Evolutionary conservation across 2,888 invertebrate species (phyloP), one percentile per base, ranked within the genome.

Genomic region (Agrotis segetum): DNA sequence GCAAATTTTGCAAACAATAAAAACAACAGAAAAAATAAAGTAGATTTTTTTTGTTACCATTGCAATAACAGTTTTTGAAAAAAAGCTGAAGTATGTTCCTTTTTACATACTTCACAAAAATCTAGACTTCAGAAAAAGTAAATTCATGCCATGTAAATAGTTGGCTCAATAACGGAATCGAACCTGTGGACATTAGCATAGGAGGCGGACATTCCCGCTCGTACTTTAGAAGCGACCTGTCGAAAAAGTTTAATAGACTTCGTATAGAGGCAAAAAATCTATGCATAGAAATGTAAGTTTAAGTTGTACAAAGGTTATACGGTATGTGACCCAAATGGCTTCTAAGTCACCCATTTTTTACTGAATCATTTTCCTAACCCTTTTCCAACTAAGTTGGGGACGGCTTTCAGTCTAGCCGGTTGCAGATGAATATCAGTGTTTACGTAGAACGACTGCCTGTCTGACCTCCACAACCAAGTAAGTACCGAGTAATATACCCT

Each of bases 181-280:
- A 78, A 81, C 24, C 44, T 47, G 29, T 6, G n/a, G 62, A 16
- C 13, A 78, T 81, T 78, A 62, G 82, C 77, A 78, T 78, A 77
- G 21, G 49, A 81, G 46, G 82, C 77, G 82, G 65, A 55, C 53
- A 81, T 77, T 77, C 76, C 58, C 17, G n/a, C 24, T 34, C 16
- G n/a, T 34, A 17, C 61, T 19, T 1, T 2, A 19, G n/a, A 55
- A 29, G 50, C 49, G n/a, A 14, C n/a, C 21, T 5, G 46, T 66
- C 50, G 66, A 74, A 67, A 74, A 34, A 21, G 46, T 74, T 74
- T 47, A 52, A 58, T 65, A 58, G 19, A 65, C 4, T 78, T 78
- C 19, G 46, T 11, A 16, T 47, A 5, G 17, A 55, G n/a, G 44
- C 14, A 47, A 79, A 74, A 75, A n/a, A 0, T 63, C 16, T 66